These are phyloP conservation scores for Sinocyclocheilus anshuiensis DNA, from an alignment of 2,113 vertebrate species.

Conservation along the genomic window DNA sequence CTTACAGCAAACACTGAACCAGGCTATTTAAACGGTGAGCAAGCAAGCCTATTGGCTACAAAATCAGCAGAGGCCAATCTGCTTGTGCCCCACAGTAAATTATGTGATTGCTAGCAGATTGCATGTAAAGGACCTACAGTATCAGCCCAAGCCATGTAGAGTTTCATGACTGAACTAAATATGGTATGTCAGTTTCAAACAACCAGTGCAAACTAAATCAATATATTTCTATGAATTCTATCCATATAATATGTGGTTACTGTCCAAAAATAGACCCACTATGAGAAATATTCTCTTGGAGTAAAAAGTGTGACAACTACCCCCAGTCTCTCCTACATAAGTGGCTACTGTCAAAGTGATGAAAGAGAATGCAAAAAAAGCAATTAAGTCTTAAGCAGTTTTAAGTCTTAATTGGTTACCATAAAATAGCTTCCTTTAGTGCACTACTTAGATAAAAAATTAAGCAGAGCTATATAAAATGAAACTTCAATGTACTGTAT, in stretches of 20 bases:
- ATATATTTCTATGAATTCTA: not conserved
- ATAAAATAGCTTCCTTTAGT: not conserved
- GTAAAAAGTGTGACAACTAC: not conserved
- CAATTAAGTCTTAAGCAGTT: not conserved
- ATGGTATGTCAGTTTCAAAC: not conserved
- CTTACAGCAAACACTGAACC: not conserved
- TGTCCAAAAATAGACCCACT: not conserved
- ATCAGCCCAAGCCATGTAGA: not conserved
- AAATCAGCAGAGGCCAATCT: not conserved
- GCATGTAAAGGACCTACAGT: not conserved
- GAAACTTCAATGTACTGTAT: not conserved
- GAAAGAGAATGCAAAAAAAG: not conserved
- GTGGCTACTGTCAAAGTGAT: not conserved
- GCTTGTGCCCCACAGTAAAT: not conserved
- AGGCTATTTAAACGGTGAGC: not conserved
- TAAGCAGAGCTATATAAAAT: conserved; percentile 3
- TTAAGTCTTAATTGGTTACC: not conserved
- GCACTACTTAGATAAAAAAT: not conserved
- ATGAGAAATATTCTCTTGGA: not conserved
- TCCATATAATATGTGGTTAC: not conserved
- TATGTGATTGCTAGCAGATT: not conserved
- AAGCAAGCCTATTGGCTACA: not conserved
- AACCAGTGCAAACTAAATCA: not conserved
- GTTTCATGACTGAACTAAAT: not conserved
- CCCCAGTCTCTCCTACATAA: not conserved